These are phyloP conservation scores for Mesodorylaimus sp. DNA, from an alignment of 2,888 invertebrate species.

Conservation along the genomic window DNA sequence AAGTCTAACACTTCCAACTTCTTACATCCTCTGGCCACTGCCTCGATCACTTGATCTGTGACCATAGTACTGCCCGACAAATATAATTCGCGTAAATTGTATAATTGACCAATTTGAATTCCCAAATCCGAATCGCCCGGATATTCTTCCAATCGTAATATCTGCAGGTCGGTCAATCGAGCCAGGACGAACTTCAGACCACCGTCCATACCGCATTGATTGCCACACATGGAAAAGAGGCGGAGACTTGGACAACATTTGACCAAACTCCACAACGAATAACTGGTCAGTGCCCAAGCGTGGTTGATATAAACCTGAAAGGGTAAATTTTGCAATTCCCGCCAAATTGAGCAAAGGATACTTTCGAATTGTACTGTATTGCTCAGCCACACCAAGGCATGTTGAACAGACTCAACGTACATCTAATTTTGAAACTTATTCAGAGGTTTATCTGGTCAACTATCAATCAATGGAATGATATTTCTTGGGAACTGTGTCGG, in stretches of 20 bases:
- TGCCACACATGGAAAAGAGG: constrained; percentile 6
- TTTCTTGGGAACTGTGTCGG: too few species aligned
- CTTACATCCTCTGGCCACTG: background rate
- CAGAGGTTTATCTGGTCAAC: too few species aligned
- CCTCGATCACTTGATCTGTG: background rate
- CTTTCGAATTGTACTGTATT: too few species aligned
- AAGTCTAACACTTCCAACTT: background rate
- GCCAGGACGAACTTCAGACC: background rate
- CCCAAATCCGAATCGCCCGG: background rate
- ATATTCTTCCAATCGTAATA: background rate
- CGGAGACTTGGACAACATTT: constrained; percentile 7
- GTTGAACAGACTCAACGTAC: too few species aligned
- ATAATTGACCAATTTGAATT: background rate
- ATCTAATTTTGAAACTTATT: too few species aligned
- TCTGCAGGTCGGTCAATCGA: background rate
- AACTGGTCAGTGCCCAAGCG: constrained; percentile 7
- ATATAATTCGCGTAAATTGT: background rate
- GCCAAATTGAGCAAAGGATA: too few species aligned
- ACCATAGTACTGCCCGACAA: background rate
- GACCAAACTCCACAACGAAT: background rate
- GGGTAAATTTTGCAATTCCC: too few species aligned
- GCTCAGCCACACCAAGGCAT: too few species aligned
- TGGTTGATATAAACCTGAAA: constrained; percentile 5
- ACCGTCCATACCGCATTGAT: background rate
- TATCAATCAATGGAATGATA: too few species aligned